These are phyloP conservation scores for Maconellicoccus hirsutus DNA, from an alignment of 1,140 invertebrate genomes.

Conservation along the genomic window DNA sequence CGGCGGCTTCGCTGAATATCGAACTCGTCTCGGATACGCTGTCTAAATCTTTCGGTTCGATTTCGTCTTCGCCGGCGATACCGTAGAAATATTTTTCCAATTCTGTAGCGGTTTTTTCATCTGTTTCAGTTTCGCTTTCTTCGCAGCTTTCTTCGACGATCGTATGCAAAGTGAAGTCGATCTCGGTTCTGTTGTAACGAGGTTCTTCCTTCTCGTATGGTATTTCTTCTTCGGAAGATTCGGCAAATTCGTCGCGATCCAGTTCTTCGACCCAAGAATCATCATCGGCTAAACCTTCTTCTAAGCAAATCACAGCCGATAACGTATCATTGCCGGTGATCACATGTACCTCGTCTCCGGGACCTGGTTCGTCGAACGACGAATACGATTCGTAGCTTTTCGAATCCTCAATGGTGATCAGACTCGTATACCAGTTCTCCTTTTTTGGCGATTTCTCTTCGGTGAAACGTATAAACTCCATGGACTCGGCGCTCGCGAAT, in stretches of 20 bases:
- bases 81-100: conserved; percentile 85
- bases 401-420: conserved; percentile 74
- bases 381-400: conserved; percentile 36
- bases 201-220: conserved; percentile 57
- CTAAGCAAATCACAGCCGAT: conserved; percentile 57
- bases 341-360: conserved; percentile 40
- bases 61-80: conserved; percentile 50
- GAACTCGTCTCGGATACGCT: conserved; percentile 76
- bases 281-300: conserved; percentile 71
- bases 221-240: conserved; percentile 42
- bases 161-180: conserved; percentile 83
- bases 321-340: conserved; percentile 50
- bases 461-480: conserved; percentile 31
- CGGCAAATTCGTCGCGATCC: conserved; percentile 50
- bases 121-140: conserved; percentile 60
- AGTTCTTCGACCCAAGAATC: conserved; percentile 78
- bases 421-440: conserved; percentile 63
- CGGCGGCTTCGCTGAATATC: conserved; percentile 68
- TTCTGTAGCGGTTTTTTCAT: conserved; percentile 48
- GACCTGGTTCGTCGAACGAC: conserved; percentile 31
- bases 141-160: conserved; percentile 90
- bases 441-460: conserved; percentile 25
- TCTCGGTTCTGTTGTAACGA: conserved; percentile 63
- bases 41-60: conserved; percentile 38
- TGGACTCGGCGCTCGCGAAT: conserved; percentile 33